Evolutionary conservation across 23 tunicate genomes (phyloP).

Genomic region (Oikopleura dioica): DNA sequence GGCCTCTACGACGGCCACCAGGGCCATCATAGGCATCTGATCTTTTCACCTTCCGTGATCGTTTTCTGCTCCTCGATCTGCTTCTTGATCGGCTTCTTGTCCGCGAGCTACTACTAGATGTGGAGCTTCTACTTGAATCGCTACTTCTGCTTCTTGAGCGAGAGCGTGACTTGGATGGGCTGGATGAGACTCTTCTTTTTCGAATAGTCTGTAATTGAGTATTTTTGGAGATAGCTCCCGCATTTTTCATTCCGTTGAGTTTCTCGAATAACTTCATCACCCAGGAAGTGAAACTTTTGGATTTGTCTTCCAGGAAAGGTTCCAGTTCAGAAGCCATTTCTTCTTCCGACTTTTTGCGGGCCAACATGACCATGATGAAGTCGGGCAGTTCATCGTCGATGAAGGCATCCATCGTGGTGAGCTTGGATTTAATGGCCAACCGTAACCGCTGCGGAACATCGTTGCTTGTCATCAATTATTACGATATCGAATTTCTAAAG

Average conservation of each 20-base stretch:
- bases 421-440: not conserved
- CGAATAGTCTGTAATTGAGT: not conserved
- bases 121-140: not conserved
- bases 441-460: not conserved
- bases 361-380: not conserved
- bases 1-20: not conserved
- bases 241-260: not conserved
- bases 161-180: not conserved
- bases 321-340: not conserved
- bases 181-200: not conserved
- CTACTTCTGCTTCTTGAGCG: not conserved
- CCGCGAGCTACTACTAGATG: not conserved
- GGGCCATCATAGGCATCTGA: conserved; percentile 6
- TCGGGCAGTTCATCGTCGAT: conserved; percentile 13
- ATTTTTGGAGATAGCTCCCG: not conserved
- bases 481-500: no score
- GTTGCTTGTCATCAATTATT: no score
- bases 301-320: not conserved
- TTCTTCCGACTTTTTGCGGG: not conserved
- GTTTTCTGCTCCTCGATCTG: not conserved
- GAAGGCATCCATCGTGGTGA: not conserved
- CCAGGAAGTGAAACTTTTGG: not conserved
- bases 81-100: not conserved
- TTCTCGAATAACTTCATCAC: not conserved
- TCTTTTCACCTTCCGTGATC: no score